Conservation (phyloP, 2,113 vertebrate species). For the Cranoglanis bouderius region DNA sequence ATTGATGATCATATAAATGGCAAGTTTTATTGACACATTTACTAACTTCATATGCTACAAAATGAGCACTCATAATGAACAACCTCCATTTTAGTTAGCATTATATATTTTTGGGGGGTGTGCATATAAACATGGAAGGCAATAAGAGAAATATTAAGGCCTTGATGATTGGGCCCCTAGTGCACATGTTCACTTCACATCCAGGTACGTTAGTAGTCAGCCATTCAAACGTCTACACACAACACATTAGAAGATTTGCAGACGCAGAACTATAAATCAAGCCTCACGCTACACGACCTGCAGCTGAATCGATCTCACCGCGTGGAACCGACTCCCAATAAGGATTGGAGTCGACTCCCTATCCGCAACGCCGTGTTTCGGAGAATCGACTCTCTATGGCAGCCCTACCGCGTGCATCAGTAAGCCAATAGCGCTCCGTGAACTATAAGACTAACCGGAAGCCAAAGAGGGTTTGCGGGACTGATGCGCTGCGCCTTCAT, state of each 20-base stretch:
- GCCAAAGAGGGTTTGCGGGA: background rate
- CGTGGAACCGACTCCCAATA: background rate
- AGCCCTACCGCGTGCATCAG: background rate
- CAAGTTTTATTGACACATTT: background rate
- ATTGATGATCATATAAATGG: background rate
- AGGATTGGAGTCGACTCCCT: background rate
- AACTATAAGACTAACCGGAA: conserved; percentile 34
- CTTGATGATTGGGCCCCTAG: background rate
- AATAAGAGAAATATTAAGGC: background rate
- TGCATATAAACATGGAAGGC: background rate
- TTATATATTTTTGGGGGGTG: background rate
- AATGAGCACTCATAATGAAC: background rate
- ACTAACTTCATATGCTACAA: background rate
- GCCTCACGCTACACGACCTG: background rate
- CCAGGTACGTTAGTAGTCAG: background rate
- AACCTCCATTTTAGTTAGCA: background rate
- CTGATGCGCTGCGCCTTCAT: conserved; percentile 40
- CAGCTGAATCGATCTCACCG: background rate
- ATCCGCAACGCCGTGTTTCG: background rate
- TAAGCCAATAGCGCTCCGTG: background rate
- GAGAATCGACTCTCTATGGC: background rate
- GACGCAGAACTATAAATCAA: too few relatives aligned
- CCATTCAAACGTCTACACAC: background rate
- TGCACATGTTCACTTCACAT: background rate
- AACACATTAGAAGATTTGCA: background rate